Base-by-base conservation (phyloP, 1,140 invertebrate species). In the Drosophila busckii region DNA sequence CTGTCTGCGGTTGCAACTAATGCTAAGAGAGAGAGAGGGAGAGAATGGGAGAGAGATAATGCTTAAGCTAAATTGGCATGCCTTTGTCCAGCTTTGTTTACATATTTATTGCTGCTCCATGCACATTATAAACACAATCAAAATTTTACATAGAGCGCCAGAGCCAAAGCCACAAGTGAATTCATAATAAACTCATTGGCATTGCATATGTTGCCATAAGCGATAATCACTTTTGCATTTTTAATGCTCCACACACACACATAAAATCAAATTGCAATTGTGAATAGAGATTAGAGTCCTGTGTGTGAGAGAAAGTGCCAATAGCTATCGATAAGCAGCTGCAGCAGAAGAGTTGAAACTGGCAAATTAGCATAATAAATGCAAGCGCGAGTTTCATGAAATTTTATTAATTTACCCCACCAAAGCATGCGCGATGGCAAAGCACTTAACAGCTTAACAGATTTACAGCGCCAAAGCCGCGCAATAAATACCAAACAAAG, bases 1-100 rank as follows among this genome's bases (percentile, higher is more conserved):
- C 50, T 71, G 73, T 71, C 71, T 76, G 71, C 71, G 71, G 71
- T n/a, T n/a, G n/a, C n/a, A n/a, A n/a, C n/a, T n/a, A n/a, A n/a
- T n/a, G n/a, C 56, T 45, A 31, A 35, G 35, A 25, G 45, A 25
- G 13, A 29, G 19, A 13, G 9, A 20, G 9, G 3, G 4, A 23
- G 20, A 7, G 7, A 22, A 22, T 7, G n/a, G 9, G 10, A 38
- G 34, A 8, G 16, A 44, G 7, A 19, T 10, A 6, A 4, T 26
- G 28, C 28, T 23, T n/a, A n/a, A n/a, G n/a, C n/a, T n/a, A 17
- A 28, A 19, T 6, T 9, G 12, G 45, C 23, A 20, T 37, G 16
- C n/a, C 32, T 3, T 10, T 32, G 16, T 46, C 13, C 37, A 15
- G 22, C n/a, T 2, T 8, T 10, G 16, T 29, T 25, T 4, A 13